phyloP scores from a whole-genome alignment of 2,888 invertebrate species.

The Parnassius glacialis region DNA sequence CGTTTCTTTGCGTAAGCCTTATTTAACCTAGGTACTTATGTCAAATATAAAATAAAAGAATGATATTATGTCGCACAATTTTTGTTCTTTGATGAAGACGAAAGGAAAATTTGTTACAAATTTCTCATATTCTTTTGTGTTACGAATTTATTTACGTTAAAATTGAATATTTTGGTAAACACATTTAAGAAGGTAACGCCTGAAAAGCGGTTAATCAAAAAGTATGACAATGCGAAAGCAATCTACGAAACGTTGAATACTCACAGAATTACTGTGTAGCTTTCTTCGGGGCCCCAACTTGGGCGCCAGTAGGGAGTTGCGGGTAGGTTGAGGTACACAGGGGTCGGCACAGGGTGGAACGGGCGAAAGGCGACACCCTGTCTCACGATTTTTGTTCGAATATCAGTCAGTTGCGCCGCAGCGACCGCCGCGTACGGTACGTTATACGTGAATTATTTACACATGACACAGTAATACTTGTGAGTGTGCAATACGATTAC shows the following conservation, averaged over 20 bases:
- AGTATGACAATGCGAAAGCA: not conserved
- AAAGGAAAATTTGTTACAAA: no score
- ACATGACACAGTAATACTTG: constrained; percentile 57
- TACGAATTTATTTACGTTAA: no score
- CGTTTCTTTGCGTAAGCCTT: no score
- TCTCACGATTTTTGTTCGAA: constrained; percentile 38
- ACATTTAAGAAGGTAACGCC: no score
- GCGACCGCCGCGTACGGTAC: constrained; percentile 51
- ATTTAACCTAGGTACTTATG: no score
- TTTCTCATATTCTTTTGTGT: no score
- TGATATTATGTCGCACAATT: no score
- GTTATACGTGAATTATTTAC: constrained; percentile 42
- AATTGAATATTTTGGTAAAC: no score
- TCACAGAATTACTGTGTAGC: constrained; percentile 4
- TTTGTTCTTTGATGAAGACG: no score
- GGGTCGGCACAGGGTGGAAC: constrained; percentile 28
- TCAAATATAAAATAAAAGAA: no score
- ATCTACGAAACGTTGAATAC: constrained; percentile 8
- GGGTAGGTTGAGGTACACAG: constrained; percentile 29
- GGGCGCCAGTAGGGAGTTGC: constrained; percentile 61
- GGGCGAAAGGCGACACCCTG: constrained; percentile 39
- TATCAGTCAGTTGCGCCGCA: constrained; percentile 67
- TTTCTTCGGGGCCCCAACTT: constrained; percentile 46
- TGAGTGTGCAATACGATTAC: constrained; percentile 61
- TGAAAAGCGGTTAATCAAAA: not conserved